Percentiles rank a stretch among this genome's conserved stretches.
Evolutionary conservation across 1,140 invertebrate species (phyloP).

Genomic region (Adelges cooleyi): DNA sequence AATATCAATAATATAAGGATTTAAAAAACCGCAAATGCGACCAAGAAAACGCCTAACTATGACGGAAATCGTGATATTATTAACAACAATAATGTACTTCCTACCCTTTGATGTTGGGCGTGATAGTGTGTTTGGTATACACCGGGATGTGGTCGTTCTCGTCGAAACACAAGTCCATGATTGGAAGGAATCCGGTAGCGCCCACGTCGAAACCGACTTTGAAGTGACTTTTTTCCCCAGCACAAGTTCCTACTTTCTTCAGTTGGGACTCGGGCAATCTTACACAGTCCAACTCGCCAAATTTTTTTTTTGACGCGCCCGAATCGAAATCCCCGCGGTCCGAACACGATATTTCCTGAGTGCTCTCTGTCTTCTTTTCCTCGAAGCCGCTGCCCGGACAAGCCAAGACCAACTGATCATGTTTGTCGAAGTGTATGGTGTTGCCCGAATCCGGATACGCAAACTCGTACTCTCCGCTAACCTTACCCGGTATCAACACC

Average conservation of each 20-base stretch:
- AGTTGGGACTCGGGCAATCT: not conserved
- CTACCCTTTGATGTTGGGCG: not conserved
- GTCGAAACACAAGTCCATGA: slow-evolving; percentile 28
- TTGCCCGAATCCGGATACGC: not conserved
- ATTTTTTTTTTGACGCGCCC: no score
- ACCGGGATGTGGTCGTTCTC: not conserved
- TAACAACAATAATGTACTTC: not conserved
- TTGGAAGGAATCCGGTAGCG: not conserved
- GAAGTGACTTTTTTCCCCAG: not conserved
- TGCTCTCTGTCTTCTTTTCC: not conserved
- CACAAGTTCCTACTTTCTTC: not conserved
- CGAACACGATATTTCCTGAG: no score
- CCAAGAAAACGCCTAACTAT: not conserved
- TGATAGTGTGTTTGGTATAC: slow-evolving; percentile 11
- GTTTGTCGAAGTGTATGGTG: not conserved
- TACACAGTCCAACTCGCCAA: no score
- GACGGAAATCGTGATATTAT: not conserved
- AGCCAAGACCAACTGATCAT: not conserved
- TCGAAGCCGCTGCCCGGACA: not conserved
- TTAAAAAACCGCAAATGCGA: not conserved
- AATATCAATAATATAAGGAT: no score
- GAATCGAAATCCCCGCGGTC: no score
- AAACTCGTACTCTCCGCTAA: not conserved
- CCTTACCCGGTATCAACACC: not conserved
- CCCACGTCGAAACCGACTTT: not conserved